These are phyloP conservation scores for Vulpes vulpes DNA, from an alignment of 2,113 vertebrate species.

Conservation along the genomic window DNA sequence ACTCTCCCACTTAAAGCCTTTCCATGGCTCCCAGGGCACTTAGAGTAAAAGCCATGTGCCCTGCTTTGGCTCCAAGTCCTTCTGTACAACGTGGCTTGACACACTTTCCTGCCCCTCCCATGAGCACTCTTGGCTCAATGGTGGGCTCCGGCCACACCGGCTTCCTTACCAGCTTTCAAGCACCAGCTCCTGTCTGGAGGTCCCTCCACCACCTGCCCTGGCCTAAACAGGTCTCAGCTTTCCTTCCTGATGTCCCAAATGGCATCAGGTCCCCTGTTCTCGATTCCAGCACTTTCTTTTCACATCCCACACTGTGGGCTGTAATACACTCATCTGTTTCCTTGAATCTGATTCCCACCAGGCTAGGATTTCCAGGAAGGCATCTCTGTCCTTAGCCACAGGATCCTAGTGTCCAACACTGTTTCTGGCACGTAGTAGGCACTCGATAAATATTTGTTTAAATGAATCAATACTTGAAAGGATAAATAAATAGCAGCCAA, in stretches of 20 bases:
- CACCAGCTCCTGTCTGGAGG: background rate
- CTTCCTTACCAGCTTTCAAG: background rate
- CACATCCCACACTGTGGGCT: accelerated
- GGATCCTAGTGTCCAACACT: background rate
- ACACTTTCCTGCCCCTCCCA: background rate
- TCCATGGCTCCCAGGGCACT: background rate
- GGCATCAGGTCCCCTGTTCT: background rate
- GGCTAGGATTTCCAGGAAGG: background rate
- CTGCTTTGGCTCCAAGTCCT: background rate
- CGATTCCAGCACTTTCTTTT: background rate
- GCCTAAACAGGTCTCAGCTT: background rate
- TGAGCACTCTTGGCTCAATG: background rate
- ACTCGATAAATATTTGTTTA: constrained; percentile 52
- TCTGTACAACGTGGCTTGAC: background rate
- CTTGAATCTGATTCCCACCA: background rate
- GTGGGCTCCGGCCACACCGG: background rate
- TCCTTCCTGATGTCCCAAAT: background rate
- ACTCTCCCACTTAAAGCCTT: background rate
- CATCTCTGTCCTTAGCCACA: background rate
- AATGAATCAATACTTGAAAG: constrained; percentile 43
- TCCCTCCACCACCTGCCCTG: background rate
- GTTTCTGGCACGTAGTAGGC: constrained; percentile 31
- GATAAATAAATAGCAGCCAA: background rate
- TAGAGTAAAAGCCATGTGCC: background rate
- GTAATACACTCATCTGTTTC: background rate